phyloP scores from a whole-genome alignment of 2,888 invertebrate genomes.

The Dynastes hyllus region DNA sequence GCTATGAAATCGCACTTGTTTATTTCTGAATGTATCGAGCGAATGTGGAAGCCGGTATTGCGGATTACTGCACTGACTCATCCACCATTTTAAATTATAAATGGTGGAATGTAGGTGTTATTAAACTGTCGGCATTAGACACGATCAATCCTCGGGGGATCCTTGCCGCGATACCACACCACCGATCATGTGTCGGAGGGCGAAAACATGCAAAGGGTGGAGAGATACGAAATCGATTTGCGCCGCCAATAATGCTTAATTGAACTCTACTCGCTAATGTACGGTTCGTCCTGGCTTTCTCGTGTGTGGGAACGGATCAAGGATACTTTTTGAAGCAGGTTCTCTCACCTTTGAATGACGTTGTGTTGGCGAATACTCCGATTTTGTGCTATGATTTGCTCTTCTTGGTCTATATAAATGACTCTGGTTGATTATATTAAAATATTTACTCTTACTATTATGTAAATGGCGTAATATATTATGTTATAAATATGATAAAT shows the following conservation, averaged over 20 bases:
- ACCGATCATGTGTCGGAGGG: slow-evolving; percentile 64
- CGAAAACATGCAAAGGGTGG: slow-evolving; percentile 66
- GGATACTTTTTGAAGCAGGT: too few relatives aligned
- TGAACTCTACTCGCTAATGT: slow-evolving; percentile 48
- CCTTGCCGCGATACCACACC: slow-evolving; percentile 58
- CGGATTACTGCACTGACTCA: background rate
- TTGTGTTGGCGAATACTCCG: too few relatives aligned
- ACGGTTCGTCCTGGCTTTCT: background rate
- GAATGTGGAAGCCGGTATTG: background rate
- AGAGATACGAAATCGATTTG: slow-evolving; percentile 62
- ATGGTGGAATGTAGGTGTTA: slow-evolving; percentile 60
- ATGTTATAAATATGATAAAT: too few relatives aligned
- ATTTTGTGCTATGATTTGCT: too few relatives aligned
- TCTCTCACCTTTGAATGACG: too few relatives aligned
- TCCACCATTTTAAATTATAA: slow-evolving; percentile 43
- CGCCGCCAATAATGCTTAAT: slow-evolving; percentile 60
- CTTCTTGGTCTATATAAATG: too few relatives aligned
- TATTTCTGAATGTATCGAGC: background rate
- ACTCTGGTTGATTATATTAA: too few relatives aligned
- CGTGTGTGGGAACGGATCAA: background rate
- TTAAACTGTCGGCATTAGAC: slow-evolving; percentile 65
- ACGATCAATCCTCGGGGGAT: slow-evolving; percentile 61
- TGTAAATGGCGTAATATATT: too few relatives aligned
- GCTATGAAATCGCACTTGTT: slow-evolving; percentile 1
- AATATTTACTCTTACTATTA: too few relatives aligned